Percentiles rank a stretch among this genome's conserved stretches.
These are phyloP conservation scores for Uloborus plumipes DNA, from an alignment of 2,888 invertebrate genomes.

Conservation along the genomic window DNA sequence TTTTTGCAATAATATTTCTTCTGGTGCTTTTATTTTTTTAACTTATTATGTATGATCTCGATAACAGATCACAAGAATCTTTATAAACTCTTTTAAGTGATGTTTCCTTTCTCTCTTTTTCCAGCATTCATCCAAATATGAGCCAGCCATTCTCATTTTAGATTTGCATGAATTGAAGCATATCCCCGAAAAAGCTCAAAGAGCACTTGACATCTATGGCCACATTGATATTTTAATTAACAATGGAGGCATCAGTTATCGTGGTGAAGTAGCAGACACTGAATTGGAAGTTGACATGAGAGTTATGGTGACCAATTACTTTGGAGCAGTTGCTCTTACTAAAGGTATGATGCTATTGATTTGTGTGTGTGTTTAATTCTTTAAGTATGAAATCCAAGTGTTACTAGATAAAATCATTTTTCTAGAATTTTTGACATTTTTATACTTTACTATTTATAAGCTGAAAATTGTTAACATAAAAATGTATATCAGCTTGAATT, in stretches of 20 bases:
- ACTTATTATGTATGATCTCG: not conserved
- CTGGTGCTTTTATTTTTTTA: not conserved
- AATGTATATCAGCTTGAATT: no score
- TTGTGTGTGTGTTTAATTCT: no score
- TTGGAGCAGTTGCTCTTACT: slow-evolving; percentile 90
- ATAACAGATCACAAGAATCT: not conserved
- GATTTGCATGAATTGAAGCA: slow-evolving; percentile 82
- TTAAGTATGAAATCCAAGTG: not conserved
- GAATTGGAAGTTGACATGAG: slow-evolving; percentile 84
- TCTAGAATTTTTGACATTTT: not conserved
- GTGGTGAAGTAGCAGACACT: slow-evolving; percentile 83
- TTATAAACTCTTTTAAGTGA: not conserved
- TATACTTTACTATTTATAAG: not conserved
- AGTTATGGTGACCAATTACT: slow-evolving; percentile 94
- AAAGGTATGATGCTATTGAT: slow-evolving; percentile 78
- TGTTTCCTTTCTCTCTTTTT: not conserved
- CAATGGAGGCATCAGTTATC: slow-evolving; percentile 85
- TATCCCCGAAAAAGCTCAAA: slow-evolving; percentile 77
- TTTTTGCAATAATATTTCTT: not conserved
- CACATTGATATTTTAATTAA: slow-evolving; percentile 90
- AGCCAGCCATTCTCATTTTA: slow-evolving; percentile 81
- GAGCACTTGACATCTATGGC: slow-evolving; percentile 80
- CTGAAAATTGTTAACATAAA: not conserved
- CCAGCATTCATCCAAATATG: slow-evolving; percentile 71
- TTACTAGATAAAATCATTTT: not conserved